Base-by-base conservation (phyloP, 1,140 invertebrate genomes). In the Diabrotica undecimpunctata region DNA sequence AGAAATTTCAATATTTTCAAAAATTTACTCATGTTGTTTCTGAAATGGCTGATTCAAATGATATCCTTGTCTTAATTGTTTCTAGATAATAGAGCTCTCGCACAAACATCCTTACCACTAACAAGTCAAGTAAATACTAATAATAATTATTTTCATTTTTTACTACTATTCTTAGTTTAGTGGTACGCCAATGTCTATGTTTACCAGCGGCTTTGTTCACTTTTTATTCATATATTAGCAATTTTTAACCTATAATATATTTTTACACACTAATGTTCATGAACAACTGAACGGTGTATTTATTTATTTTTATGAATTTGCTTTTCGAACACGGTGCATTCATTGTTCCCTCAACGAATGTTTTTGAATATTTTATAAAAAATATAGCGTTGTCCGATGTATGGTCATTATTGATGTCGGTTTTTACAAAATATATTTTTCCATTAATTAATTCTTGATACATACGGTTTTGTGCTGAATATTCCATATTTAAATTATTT, bases 171-270 rank as follows among this genome's bases (percentile, higher is more conserved):
- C 25, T 25, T 4, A 25, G 4, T 25, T 25, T 4, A 25, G 25
- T 25, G 25, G 25, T 25, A 25, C 25, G 25, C 25, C 25, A 25
- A 25, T 25, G 25, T 25, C 25, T 25, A 25, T 25, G 54, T 11
- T 66, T 50, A 55, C 54, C 60, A 52, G 54, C 10, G 65, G 65
- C 65, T 13, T 12, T 62, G 60, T 62, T 66, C 54, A 56, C 55
- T 65, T 65, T 65, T 65, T 65, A 61, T 65, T 65, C 64, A 65
- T 65, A 58, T 65, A 64, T 55, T 55, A 25, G 25, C 25, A 25
- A 25, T 25, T 25, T 25, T 25, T 25, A 25, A 25, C 25, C 25
- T 25, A 25, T 46, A 46, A 46, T 6, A 46, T 46, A 46, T 8
- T 46, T 46, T 46, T n/a, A 46, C 25, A 25, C 25, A 25, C 25